Evolutionary conservation across 2,113 vertebrate genomes (phyloP).

Genomic region (Nyctibius bracteatus): DNA sequence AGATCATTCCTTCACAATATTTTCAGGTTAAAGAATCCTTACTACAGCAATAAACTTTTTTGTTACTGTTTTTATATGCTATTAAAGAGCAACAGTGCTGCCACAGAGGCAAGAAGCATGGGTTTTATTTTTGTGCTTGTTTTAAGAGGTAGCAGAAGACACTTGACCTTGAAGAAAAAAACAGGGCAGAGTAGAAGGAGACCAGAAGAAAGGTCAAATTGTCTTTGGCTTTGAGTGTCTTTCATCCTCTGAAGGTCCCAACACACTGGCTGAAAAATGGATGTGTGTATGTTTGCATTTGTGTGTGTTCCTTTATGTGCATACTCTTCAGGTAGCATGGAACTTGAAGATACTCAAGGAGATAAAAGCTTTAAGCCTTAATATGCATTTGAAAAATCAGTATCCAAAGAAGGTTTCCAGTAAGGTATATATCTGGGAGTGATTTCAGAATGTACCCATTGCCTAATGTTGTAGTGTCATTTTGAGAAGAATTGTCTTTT

Average conservation of each 20-base stretch:
- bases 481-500: neutral
- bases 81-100: neutral
- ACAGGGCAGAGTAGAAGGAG: neutral
- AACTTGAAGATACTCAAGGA: neutral
- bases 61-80: neutral
- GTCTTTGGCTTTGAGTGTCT: neutral
- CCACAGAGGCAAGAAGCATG: neutral
- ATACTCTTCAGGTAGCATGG: neutral
- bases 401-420: neutral
- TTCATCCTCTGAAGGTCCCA: neutral
- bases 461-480: neutral
- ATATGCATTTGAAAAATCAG: neutral
- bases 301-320: neutral
- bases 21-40: neutral
- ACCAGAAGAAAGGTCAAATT: neutral
- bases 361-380: neutral
- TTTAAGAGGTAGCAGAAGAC: neutral
- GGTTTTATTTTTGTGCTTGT: neutral
- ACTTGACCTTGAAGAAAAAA: neutral
- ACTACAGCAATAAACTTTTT: neutral
- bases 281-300: neutral
- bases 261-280: neutral
- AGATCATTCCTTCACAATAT: neutral
- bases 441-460: neutral
- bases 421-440: neutral